Evolutionary conservation across 2,888 invertebrate genomes (phyloP).

Genomic region (Melanophora roralis): DNA sequence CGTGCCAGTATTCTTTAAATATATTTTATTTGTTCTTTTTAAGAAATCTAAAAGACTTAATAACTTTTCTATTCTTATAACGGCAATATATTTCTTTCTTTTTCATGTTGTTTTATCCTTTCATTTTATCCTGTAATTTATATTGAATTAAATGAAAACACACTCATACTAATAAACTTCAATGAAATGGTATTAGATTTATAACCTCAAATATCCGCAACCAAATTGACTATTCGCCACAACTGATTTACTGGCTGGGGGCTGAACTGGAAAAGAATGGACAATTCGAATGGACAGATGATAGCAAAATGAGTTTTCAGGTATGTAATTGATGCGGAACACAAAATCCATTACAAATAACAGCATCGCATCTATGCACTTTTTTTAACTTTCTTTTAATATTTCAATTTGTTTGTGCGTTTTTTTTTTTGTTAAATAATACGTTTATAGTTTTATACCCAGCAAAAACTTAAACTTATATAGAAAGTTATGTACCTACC

Average conservation of each 20-base stretch:
- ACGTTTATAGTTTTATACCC: background rate
- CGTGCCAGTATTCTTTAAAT: no score
- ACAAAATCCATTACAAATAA: slow-evolving; percentile 12
- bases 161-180: background rate
- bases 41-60: no score
- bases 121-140: slow-evolving; percentile 3
- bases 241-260: slow-evolving; percentile 86
- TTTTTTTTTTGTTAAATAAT: background rate
- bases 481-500: no score
- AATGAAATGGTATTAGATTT: slow-evolving; percentile 76
- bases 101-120: background rate
- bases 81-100: no score
- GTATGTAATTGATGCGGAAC: slow-evolving; percentile 60
- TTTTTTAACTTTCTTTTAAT: background rate
- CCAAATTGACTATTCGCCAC: slow-evolving; percentile 84
- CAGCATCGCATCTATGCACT: background rate
- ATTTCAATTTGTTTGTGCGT: background rate
- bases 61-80: no score
- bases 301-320: slow-evolving; percentile 80
- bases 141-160: slow-evolving; percentile 2
- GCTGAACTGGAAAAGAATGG: slow-evolving; percentile 78
- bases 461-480: no score
- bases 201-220: slow-evolving; percentile 83
- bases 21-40: no score
- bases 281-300: slow-evolving; percentile 83